Evolutionary conservation across 2,113 vertebrate genomes (phyloP).

Genomic region (pig (Sus scrofa)): DNA sequence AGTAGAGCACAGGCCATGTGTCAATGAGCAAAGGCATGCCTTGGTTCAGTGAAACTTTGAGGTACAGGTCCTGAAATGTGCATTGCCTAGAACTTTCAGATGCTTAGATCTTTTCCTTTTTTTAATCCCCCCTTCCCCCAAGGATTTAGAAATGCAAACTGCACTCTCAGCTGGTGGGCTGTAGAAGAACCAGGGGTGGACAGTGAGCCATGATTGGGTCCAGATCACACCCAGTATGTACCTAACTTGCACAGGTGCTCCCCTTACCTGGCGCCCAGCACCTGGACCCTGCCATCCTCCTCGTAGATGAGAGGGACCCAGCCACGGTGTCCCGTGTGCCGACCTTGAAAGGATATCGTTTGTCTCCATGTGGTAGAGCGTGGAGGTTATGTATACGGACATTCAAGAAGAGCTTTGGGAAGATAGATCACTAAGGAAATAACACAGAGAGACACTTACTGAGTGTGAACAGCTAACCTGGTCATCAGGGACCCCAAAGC

Average conservation of each 20-base stretch:
- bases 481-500: neutral
- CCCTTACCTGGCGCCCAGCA: too few species aligned
- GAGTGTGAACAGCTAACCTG: neutral
- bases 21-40: too few species aligned
- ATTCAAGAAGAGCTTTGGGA: neutral
- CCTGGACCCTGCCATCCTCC: fast-evolving
- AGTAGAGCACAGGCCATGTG: fast-evolving
- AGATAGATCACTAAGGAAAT: fast-evolving
- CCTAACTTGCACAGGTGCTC: too few species aligned
- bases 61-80: too few species aligned
- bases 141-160: neutral
- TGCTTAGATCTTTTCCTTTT: neutral
- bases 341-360: neutral
- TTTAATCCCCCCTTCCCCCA: neutral
- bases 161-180: fast-evolving
- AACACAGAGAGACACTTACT: neutral
- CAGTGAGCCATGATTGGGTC: fast-evolving
- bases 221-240: fast-evolving
- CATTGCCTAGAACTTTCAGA: neutral
- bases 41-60: neutral
- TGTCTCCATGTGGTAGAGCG: too few species aligned
- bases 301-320: neutral
- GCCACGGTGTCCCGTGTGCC: neutral
- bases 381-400: neutral
- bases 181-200: fast-evolving